Percentiles rank a stretch among this genome's conserved stretches.
Conservation (phyloP, 53 echinoderm and acorn worm genomes). For the Holothuria leucospilota region DNA sequence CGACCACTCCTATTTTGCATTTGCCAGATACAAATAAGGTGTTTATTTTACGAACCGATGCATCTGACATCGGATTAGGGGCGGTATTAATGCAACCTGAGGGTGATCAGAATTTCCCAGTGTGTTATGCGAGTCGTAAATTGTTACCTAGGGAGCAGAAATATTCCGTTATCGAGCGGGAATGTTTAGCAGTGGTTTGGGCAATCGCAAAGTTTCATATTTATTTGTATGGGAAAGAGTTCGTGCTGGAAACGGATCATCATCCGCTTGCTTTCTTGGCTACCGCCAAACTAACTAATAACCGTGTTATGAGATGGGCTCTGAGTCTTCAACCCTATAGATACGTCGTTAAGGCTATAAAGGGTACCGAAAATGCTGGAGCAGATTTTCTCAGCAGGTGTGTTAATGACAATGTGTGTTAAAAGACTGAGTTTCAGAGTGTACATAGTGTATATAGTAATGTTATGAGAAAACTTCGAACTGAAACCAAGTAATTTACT, state of each 20-base stretch:
- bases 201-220: constrained; percentile 50
- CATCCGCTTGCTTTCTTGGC: constrained; percentile 18
- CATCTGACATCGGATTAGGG: constrained; percentile 40
- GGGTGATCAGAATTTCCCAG: constrained; percentile 7
- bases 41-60: constrained; percentile 48
- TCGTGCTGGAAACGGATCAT: constrained; percentile 44
- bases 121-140: constrained; percentile 44
- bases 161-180: constrained; percentile 58
- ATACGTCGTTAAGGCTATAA: constrained; percentile 41
- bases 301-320: constrained; percentile 37
- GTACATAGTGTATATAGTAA: constrained; percentile 8
- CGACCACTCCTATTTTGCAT: constrained; percentile 15
- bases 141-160: constrained; percentile 20
- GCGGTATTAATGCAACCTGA: constrained; percentile 50
- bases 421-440: constrained; percentile 3
- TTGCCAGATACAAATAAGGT: constrained; percentile 39
- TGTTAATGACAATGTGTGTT: neutral
- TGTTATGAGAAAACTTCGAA: neutral
- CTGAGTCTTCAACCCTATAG: too few relatives aligned
- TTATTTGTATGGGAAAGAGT: constrained; percentile 41
- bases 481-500: constrained; percentile 17
- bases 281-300: constrained; percentile 4
- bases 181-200: constrained; percentile 62
- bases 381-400: constrained; percentile 35
- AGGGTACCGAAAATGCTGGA: constrained; percentile 50